Base-by-base conservation (phyloP, 2,113 vertebrate genomes). In the Mustela lutreola region DNA sequence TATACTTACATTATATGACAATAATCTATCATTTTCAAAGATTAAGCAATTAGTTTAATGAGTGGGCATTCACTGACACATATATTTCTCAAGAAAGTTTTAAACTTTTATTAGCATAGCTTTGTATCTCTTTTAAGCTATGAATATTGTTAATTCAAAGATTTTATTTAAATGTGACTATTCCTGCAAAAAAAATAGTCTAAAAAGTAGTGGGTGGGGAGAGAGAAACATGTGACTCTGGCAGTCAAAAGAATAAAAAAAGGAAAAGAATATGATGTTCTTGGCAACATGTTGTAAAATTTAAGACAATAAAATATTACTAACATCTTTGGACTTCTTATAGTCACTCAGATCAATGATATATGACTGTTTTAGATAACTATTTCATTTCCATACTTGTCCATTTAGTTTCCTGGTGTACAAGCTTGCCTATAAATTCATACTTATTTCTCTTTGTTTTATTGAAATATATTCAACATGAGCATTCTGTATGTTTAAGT, bases 41-140 rank as follows among this genome's bases (percentile, higher is more conserved):
- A 4, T 50, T 93, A 21, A 86, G 24, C 58, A 53, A 86, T 89
- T 91, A 95, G 36, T n/a, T 73, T 95, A 91, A 89, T 82, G 39
- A 97, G 15, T 67, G n/a, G 11, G 7, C 22, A 56, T 60, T 84
- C 28, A 48, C 1, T 36, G 11, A 16, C 39, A 86, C 10, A 36
- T 39, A 48, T 79, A 62, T n/a, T 94, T 93, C 65, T 70, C 58
- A 95, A n/a, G 10, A 28, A 65, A 82, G 8, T 78, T 95, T 76
- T 93, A 28, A 91, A 36, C 42, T 73, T 73, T 21, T 60, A 58
- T 84, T 93, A 82, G 11, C 2, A 45, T n/a, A 58, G 21, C 5
- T 18, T 81, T 81, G 14, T 4, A 31, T 19, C 65, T 53, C 83
- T 85, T 50, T 85, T 14, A 58, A 92, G 50, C 2, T 62, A 3